Evolutionary conservation across 2,797 vertebrate genomes (phyloP), one percentile per base, ranked within the genome.

Genomic region (Tokudaia tokunoshimensis): DNA sequence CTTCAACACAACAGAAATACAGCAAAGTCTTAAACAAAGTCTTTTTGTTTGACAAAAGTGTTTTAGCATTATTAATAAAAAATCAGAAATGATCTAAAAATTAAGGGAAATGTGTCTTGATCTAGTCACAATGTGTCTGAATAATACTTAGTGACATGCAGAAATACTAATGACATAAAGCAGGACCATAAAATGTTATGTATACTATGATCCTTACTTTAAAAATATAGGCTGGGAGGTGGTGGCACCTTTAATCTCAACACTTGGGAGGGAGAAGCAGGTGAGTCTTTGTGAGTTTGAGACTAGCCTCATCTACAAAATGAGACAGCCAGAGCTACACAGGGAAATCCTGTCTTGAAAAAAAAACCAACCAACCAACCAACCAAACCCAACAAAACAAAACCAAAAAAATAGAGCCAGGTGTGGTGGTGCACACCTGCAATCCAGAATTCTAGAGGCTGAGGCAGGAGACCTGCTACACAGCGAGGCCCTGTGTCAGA

Each of bases 141-240:
- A n/a, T 78, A 83, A 82, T 75, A 87, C 6, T 95, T 94, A 89
- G 78, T 59, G 75, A 82, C 63, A 94, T 37, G 34, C 65, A 19
- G 34, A 96, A 95, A 92, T 92, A 78, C 74, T 88, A 95, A 75
- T 82, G 89, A 91, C 70, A 88, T 92, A 92, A 89, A 91, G 20
- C 70, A 94, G 47, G 41, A 88, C 44, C 44, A 94, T 91, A 94
- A 81, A 67, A 93, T 75, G 65, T 72, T 81, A 84, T 78, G 29
- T 89, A 52, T 3, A 81, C 61, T 55, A n/a, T 79, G 14, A 92
- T 76, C 37, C 61, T 95, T 59, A 94, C 94, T 97, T 94, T 89
- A 83, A 61, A 75, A 44, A 75, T 14, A 75, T 31, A 12, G 11
- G 10, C 12, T 7, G 3, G 70, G 70, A 24, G 22, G 22, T 24